Base-by-base conservation (phyloP, 2,113 vertebrate species). In the Phasianus colchicus region DNA sequence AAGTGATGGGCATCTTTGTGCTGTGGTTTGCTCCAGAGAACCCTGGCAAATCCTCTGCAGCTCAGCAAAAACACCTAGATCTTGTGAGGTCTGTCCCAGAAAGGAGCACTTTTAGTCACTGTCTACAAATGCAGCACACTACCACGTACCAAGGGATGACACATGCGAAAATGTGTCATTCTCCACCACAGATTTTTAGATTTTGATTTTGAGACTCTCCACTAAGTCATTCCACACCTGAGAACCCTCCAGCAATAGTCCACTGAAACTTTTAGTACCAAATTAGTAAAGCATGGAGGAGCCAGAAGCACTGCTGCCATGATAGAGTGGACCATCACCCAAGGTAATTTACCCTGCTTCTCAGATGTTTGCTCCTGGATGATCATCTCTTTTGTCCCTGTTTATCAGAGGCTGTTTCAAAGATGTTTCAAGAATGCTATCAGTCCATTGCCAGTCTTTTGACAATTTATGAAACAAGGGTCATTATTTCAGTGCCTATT, bases 381-480 rank as follows among this genome's bases (percentile, higher is more conserved):
- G 34, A 69, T 74, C 32, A 20, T 36, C 88, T 63, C 63, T 81
- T 83, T 83, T 74, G 54, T n/a, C 14, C 55, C 69, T 69, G 32
- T 81, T 94, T 86, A 81, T 86, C 69, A 60, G 32, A 90, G 47
- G 60, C 38, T 81, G 58, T 88, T 91, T 83, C 72, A 80, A 86
- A 91, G 71, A 83, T 42, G 61, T 60, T 48, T 88, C 65, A 75
- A 25, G 76, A 92, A 64, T 43, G 47, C 73, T 92, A 40, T 90
- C 76, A 88, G 83, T 34, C 32, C 43, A 61, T 36, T 67, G 29
- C 52, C 73, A 94, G 43, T 29, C 52, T 47, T 88, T 69, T 65
- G 42, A 93, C 86, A 57, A 78, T 95, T 81, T 86, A 75, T 65
- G 40, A 93, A 96, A 69, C 13, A 81, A 74, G 47, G 25, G 32